Base-by-base conservation (phyloP, 2,888 invertebrate species). In the Eupithecia insigniata region DNA sequence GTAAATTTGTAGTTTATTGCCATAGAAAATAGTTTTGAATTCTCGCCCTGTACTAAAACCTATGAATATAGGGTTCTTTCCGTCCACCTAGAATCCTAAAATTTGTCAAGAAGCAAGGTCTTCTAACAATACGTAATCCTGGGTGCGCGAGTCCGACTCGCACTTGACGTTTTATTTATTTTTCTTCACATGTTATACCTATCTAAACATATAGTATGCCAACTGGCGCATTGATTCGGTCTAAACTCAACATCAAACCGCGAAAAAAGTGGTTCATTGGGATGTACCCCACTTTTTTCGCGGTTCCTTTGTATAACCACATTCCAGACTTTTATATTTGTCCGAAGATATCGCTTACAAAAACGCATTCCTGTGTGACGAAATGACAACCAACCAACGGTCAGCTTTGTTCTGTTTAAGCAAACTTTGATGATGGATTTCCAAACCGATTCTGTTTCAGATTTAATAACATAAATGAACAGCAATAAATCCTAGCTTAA, bases 321-420 rank as follows among this genome's bases (percentile, higher is more conserved):
- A 73, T 70, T 73, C 73, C 73, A 46, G 22, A 8, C 46, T 51
- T 73, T 70, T 73, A 70, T 68, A n/a, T n/a, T 18, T 32, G 22
- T 61, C 30, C 22, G 14, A 43, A 43, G 61, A 22, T 32, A 30
- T 36, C 26, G 67, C 58, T 70, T 70, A 70, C 1, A 73, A 73
- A 73, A 73, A 73, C 7, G 51, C 73, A 73, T 73, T 73, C 70
- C 67, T 67, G 34, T 34, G 22, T 30, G 39, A 72, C 65, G 39
- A 61, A 22, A 26, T 28, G 18, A 0, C 30, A 18, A 30, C 18
- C 26, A 28, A 28, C 30, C 26, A 12, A 26, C 55, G 26, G 26
- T 14, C 26, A 55, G 4, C 26, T 26, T 55, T 51, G 18, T 51
- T 22, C 8, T 51, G n/a, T 51, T 43, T 43, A 4, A 43, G 18